Percentiles rank a stretch among this genome's conserved stretches.
phyloP scores from a whole-genome alignment of 2,797 vertebrate species.

The Pelobates cultripes region DNA sequence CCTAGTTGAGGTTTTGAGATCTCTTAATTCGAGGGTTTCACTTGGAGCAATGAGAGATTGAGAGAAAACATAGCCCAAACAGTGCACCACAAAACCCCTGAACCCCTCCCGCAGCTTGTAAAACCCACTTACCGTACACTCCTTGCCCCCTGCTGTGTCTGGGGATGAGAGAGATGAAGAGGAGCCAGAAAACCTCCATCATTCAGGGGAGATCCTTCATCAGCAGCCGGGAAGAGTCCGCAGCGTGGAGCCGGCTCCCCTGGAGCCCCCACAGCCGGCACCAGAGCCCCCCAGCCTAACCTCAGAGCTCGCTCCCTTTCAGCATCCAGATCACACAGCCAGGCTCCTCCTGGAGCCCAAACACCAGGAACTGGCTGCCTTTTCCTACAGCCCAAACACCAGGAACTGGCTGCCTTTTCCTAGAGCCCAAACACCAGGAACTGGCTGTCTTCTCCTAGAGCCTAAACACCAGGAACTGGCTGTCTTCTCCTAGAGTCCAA shows the following conservation, averaged over 20 bases:
- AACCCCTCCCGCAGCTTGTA: not conserved
- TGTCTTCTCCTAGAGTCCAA: no score
- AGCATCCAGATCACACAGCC: no score
- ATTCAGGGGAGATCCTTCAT: constrained; percentile 71
- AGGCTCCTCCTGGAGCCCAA: no score
- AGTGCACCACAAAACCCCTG: not conserved
- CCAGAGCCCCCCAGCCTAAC: not conserved
- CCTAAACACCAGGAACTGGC: no score
- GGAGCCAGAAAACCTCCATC: constrained; percentile 76
- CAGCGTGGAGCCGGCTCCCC: not conserved
- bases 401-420: no score
- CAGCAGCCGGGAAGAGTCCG: constrained; percentile 47
- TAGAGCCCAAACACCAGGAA: no score
- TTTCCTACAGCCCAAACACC: no score
- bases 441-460: no score
- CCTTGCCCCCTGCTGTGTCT: constrained; percentile 72
- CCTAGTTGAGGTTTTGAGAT: no score
- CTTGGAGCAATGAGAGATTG: not conserved
- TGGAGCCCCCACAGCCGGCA: not conserved
- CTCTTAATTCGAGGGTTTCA: no score
- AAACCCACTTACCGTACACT: constrained; percentile 74
- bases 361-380: no score
- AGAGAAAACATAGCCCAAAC: not conserved
- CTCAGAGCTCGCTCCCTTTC: not conserved
- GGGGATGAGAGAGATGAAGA: constrained; percentile 72